Evolutionary conservation across 2,113 vertebrate species (phyloP), one percentile per base, ranked within the genome.

Genomic region (Centrocercus urophasianus): DNA sequence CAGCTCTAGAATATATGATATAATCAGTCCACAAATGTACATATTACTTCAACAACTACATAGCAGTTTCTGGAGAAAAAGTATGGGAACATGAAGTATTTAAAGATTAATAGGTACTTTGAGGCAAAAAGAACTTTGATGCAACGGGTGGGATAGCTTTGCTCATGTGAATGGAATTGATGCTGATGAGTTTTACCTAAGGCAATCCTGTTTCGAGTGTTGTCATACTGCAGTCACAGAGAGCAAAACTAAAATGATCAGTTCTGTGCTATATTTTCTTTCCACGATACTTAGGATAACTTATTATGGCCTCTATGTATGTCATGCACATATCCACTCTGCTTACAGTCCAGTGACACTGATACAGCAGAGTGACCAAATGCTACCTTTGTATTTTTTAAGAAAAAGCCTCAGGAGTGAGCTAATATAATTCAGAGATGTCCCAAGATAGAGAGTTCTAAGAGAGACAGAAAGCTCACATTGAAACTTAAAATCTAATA

Each of bases 131-230:
- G 11, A 60, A 42, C 42, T 74, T 64, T 21, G 25, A 47, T 1
- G 1, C 32, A 78, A 11, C 5, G 64, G 50, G 74, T 8, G 20
- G 50, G 24, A 48, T 50, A 0, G 0, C 42, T 87, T 63, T 70
- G 71, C 40, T 89, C 50, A 32, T 17, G 14, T 40, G 50, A 74
- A 54, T 32, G 54, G 38, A 85, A 40, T 21, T 54, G 72, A 56
- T 15, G 17, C 22, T 21, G 56, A 48, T 0, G 1, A 2, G 2
- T 67, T 88, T 50, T 81, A 56, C 60, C 60, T 42, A 54, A 59
- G 60, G 64, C 48, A 76, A 27, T 28, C 30, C 27, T 30, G 56
- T 15, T 32, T 79, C 11, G 32, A 71, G 61, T 0, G 0, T 36
- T 27, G 36, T 72, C 14, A 6, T 63, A 88, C 67, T 34, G 30